Percentiles rank a stretch among this genome's conserved stretches.
Evolutionary conservation across 1,140 invertebrate species (phyloP).

Genomic region (Drosophila equinoxialis): DNA sequence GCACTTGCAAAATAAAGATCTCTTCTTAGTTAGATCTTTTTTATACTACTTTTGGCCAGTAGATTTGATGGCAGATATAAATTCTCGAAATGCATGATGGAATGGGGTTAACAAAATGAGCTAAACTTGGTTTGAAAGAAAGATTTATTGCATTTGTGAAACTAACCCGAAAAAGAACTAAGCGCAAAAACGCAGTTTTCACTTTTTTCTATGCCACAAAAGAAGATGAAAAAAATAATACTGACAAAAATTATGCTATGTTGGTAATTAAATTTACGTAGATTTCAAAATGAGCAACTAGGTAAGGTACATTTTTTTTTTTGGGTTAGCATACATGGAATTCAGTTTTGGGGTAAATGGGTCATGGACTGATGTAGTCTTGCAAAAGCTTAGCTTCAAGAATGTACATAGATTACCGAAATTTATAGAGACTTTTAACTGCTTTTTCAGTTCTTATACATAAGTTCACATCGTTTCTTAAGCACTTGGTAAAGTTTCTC

Average conservation of each 20-base stretch:
- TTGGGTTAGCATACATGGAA: not conserved
- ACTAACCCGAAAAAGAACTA: constrained; percentile 12
- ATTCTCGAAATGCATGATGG: constrained; percentile 40
- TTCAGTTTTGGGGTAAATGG: constrained; percentile 4
- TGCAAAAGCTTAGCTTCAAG: not conserved
- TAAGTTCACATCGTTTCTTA: constrained; percentile 2
- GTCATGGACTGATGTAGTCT: not conserved
- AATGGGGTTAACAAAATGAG: constrained; percentile 71
- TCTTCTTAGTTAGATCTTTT: constrained; percentile 22
- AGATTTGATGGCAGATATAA: constrained; percentile 60
- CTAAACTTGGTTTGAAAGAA: constrained; percentile 38
- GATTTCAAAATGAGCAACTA: constrained; percentile 49
- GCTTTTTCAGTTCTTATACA: not conserved
- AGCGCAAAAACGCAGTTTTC: constrained; percentile 48
- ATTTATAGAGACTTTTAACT: not conserved
- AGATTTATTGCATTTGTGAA: constrained; percentile 73
- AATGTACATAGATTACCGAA: not conserved
- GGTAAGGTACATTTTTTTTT: constrained; percentile 29
- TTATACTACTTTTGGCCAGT: constrained; percentile 20
- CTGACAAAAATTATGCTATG: constrained; percentile 24
- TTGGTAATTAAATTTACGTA: constrained; percentile 43
- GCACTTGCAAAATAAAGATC: constrained; percentile 52
- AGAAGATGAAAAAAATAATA: constrained; percentile 21
- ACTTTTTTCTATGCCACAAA: constrained; percentile 50
- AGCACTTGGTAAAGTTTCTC: not conserved